A percentile compares a stretch with the other conserved stretches of the same genome.
Conservation (phyloP, 2,113 vertebrate genomes). For the Lates calcarifer region DNA sequence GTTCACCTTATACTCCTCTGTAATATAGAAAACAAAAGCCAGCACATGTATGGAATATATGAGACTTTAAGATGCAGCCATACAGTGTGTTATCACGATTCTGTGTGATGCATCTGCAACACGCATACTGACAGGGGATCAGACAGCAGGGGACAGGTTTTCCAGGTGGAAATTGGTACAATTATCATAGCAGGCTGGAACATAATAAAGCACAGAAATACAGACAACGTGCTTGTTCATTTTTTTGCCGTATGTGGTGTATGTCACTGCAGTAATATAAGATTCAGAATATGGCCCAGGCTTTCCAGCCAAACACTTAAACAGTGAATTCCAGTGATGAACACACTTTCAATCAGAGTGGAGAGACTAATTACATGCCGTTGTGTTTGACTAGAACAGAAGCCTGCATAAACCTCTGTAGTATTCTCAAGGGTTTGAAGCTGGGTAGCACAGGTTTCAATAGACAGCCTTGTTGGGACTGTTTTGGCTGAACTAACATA, state of each 20-base stretch:
- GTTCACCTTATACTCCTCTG: neutral
- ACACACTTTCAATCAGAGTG: neutral
- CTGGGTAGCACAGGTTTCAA: neutral
- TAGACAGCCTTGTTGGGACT: neutral
- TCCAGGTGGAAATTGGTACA: neutral
- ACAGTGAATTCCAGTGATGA: neutral
- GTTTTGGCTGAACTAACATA: neutral
- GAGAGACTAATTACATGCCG: conserved; percentile 4
- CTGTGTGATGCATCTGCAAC: no score
- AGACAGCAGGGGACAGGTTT: neutral
- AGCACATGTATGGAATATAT: neutral
- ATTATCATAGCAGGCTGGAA: neutral
- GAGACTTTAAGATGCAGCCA: no score
- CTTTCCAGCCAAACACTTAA: neutral
- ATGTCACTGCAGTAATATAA: neutral
- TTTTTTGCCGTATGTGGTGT: no score
- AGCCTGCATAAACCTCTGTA: neutral
- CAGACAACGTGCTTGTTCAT: neutral
- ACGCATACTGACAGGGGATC: neutral
- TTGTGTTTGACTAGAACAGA: conserved; percentile 13
- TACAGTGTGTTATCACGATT: no score
- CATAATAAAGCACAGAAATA: neutral
- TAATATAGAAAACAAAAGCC: neutral
- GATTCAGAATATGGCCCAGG: neutral
- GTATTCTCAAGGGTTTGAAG: neutral